Evolutionary conservation across 2,113 vertebrate species (phyloP).

Genomic region (Strix aluco): DNA sequence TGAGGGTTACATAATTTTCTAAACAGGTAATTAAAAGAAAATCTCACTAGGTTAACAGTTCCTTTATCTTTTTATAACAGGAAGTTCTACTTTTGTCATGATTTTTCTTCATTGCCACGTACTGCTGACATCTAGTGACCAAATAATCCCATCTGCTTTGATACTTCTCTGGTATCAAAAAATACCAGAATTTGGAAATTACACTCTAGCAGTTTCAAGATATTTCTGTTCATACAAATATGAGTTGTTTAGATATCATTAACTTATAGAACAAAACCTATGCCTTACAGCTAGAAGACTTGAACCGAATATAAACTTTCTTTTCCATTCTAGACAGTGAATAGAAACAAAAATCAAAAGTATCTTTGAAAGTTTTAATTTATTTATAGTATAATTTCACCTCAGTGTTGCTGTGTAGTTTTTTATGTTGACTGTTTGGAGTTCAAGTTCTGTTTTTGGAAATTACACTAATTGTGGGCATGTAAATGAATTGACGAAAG

Average conservation of each 20-base stretch:
- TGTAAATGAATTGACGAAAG: not conserved
- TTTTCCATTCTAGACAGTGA: not conserved
- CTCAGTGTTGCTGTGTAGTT: not conserved
- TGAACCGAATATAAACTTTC: not conserved
- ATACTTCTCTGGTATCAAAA: not conserved
- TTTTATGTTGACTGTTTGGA: not conserved
- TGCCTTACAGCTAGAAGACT: not conserved
- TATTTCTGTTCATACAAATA: not conserved
- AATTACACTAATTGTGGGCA: not conserved
- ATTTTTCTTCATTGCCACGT: not conserved
- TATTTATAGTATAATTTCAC: not conserved
- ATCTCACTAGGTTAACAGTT: not conserved
- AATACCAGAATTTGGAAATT: not conserved
- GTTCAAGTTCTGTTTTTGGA: not conserved
- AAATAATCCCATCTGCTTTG: not conserved
- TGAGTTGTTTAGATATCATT: not conserved
- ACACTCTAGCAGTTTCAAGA: not conserved
- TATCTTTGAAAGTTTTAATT: not conserved
- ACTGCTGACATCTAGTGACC: slow-evolving; percentile 30
- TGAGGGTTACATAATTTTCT: not conserved
- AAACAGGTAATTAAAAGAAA: not conserved
- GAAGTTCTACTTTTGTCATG: not conserved
- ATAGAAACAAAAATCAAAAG: not conserved
- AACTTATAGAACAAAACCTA: not conserved
- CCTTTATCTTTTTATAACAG: not conserved